A percentile compares a stretch with the other conserved stretches of the same genome.
phyloP scores from a whole-genome alignment of 1,140 invertebrate genomes.

The Cotesia vestalis region DNA sequence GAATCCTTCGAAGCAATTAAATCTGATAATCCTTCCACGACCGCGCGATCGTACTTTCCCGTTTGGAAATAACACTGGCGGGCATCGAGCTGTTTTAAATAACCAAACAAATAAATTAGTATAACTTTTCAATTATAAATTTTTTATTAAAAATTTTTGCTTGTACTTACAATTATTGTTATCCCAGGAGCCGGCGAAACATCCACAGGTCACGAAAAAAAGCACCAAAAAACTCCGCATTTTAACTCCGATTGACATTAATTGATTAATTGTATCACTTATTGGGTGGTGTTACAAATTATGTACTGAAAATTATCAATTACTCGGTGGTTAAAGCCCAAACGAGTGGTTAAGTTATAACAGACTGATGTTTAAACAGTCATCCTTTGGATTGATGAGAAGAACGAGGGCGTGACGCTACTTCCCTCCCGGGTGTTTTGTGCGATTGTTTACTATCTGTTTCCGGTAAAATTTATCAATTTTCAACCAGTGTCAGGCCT shows the following conservation, averaged over 20 bases:
- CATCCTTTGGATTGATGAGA: conserved; percentile 15
- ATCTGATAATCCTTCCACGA: conserved; percentile 67
- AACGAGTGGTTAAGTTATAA: not conserved
- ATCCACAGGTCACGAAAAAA: conserved; percentile 5
- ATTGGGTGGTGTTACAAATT: no score
- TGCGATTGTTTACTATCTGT: conserved; percentile 56
- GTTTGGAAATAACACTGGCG: conserved; percentile 50
- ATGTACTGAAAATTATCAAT: conserved; percentile 32
- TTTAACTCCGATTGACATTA: not conserved
- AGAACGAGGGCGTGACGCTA: conserved; percentile 52
- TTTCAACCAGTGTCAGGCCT: conserved; percentile 33
- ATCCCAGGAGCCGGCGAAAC: conserved; percentile 24
- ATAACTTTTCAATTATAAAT: not conserved
- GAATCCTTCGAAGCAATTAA: conserved; percentile 67
- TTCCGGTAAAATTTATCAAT: conserved; percentile 55
- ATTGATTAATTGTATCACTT: not conserved
- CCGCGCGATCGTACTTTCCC: conserved; percentile 52
- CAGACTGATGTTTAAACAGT: not conserved
- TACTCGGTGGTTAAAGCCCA: conserved; percentile 25
- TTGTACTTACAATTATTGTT: conserved; percentile 23
- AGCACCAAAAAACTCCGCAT: conserved; percentile 24
- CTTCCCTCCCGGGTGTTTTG: conserved; percentile 50
- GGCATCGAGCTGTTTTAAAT: conserved; percentile 46
- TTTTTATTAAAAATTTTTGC: conserved; percentile 3
- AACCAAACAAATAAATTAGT: not conserved